A percentile compares a stretch with the other conserved stretches of the same genome.
These are phyloP conservation scores for Acrossocheilus wenchowensis DNA, from an alignment of 2,797 vertebrate genomes.

Conservation along the genomic window DNA sequence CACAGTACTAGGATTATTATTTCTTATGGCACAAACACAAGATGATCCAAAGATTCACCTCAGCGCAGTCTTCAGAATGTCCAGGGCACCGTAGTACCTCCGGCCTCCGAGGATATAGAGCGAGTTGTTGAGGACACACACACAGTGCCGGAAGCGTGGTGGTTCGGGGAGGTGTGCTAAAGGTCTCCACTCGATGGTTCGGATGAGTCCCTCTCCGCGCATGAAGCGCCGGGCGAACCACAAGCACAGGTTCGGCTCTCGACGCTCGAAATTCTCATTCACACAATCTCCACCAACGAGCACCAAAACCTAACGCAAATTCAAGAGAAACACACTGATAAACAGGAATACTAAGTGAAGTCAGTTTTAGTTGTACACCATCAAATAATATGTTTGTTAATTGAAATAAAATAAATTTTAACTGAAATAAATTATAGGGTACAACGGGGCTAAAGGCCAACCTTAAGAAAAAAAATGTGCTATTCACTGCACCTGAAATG, in stretches of 20 bases:
- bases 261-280: slow-evolving; percentile 71
- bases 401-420: no score
- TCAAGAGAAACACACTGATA: not conserved
- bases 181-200: slow-evolving; percentile 73
- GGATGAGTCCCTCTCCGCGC: slow-evolving; percentile 70
- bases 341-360: no score
- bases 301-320: slow-evolving; percentile 69
- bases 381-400: no score
- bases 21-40: no score
- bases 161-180: slow-evolving; percentile 73
- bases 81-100: slow-evolving; percentile 77
- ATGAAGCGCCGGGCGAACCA: slow-evolving; percentile 81
- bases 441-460: no score
- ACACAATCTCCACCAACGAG: slow-evolving; percentile 81
- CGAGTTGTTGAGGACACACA: slow-evolving; percentile 72
- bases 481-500: no score
- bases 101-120: slow-evolving; percentile 84
- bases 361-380: no score
- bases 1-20: no score
- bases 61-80: slow-evolving; percentile 78
- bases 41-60: slow-evolving; percentile 64
- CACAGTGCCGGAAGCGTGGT: slow-evolving; percentile 74
- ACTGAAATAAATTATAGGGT: no score
- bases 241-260: slow-evolving; percentile 75
- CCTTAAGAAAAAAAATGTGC: no score